These are phyloP conservation scores for Podarcis siculus DNA, from an alignment of 2,797 vertebrate species.

Conservation along the genomic window DNA sequence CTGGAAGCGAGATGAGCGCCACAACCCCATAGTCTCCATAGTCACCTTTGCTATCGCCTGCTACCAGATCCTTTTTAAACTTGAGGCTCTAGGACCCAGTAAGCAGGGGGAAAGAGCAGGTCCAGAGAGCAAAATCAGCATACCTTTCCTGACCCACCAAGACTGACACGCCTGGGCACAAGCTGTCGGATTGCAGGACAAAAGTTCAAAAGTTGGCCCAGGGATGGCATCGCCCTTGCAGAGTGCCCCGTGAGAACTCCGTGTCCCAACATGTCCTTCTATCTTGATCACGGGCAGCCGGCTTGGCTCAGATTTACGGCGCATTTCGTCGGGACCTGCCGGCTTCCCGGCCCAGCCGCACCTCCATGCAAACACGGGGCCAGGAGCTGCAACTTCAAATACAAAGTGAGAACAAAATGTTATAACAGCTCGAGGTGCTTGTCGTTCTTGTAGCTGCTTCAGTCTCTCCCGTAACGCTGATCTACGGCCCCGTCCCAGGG, in stretches of 20 bases:
- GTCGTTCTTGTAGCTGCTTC: not conserved
- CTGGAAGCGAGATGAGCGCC: too few species aligned
- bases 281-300: conserved; percentile 15
- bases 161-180: not conserved
- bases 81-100: not conserved
- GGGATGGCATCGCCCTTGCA: not conserved
- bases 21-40: too few species aligned
- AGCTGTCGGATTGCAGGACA: not conserved
- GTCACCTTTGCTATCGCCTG: not conserved
- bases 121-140: not conserved
- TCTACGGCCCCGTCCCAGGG: not conserved
- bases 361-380: not conserved
- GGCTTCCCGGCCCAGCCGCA: not conserved
- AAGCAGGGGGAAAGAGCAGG: too few species aligned
- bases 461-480: not conserved
- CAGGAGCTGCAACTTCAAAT: not conserved
- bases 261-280: not conserved
- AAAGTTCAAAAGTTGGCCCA: conserved; percentile 39
- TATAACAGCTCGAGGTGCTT: not conserved
- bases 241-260: not conserved
- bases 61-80: not conserved
- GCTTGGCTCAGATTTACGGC: not conserved
- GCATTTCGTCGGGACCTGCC: not conserved
- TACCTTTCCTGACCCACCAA: too few species aligned
- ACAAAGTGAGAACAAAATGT: not conserved